Evolutionary conservation across 2,113 vertebrate genomes (phyloP), one percentile per base, ranked within the genome.

Genomic region (Plectropomus leopardus): DNA sequence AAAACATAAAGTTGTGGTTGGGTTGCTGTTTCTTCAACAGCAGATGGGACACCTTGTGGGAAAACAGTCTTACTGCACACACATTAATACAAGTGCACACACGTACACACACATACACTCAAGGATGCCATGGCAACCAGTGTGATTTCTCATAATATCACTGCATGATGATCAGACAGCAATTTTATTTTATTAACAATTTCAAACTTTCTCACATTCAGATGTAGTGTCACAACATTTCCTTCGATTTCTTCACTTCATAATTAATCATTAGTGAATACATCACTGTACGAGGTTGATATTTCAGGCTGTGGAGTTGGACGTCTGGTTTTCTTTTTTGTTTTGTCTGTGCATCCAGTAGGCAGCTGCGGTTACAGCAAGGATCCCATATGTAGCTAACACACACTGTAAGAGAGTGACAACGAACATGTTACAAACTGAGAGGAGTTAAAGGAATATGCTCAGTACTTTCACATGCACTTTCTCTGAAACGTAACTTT

Each of bases 401-500:
- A 94, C 92, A 45, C 71, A 94, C 94, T 94, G 86, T 8, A 82
- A 86, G 63, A 77, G 42, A 87, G 23, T 30, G 28, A 24, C 81
- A 19, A 28, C 1, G 16, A 2, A 64, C 30, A 78, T 0, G 23
- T 23, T 45, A 28, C 1, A 36, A n/a, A 66, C 13, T 19, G 24
- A 45, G 14, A n/a, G 4, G n/a, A 23, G 9, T 21, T 17, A 21
- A 40, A 40, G 36, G 10, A 11, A 40, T 2, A 36, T 6, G 34
- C 34, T 36, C 34, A 36, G 34, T 36, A 2, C 34, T 36, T 8
- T 8, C 34, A 36, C 34, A 36, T 36, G 34, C 34, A 40, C 11
- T 40, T 40, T 40, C 11, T 7, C 7, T 10, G 11, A 40, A 40
- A 40, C 2, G 3, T 40, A 10, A 3, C 36, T 10, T 1, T 10